These are phyloP conservation scores for Clarias gariepinus DNA, from an alignment of 2,113 vertebrate genomes.

Conservation along the genomic window DNA sequence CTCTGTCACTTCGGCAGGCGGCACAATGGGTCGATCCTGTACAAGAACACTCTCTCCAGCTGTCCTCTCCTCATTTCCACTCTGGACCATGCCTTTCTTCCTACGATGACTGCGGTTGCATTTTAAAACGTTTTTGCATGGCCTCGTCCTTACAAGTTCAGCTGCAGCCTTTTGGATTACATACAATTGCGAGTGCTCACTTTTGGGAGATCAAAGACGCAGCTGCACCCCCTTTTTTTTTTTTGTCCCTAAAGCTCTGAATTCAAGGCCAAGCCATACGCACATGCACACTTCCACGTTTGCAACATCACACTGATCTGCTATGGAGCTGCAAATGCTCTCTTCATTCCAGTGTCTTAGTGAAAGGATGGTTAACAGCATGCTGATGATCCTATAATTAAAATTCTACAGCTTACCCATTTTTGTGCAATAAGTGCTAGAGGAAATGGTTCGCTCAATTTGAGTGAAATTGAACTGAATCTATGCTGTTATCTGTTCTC, in stretches of 20 bases:
- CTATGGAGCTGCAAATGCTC: conserved; percentile 15
- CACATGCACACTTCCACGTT: conserved; percentile 3
- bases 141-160: conserved; percentile 12
- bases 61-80: neutral
- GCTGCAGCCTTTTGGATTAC: conserved; percentile 37
- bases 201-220: conserved; percentile 6
- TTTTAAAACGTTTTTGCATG: conserved; percentile 24
- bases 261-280: conserved; percentile 27
- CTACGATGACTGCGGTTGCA: neutral
- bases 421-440: neutral
- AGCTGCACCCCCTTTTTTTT: conserved; percentile 43
- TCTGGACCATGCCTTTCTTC: conserved; percentile 17
- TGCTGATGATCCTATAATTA: conserved; percentile 5
- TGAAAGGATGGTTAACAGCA: conserved; percentile 18
- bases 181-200: conserved; percentile 22
- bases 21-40: neutral
- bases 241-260: conserved; percentile 22
- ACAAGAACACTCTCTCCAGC: neutral
- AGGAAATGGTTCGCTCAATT: conserved; percentile 10
- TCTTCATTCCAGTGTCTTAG: neutral
- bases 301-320: conserved; percentile 2
- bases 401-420: neutral
- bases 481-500: neutral
- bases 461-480: neutral
- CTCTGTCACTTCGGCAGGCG: conserved; percentile 31